These are phyloP conservation scores for Patiria pectinifera DNA, from an alignment of 53 echinoderm and acorn worm genomes.

Conservation along the genomic window DNA sequence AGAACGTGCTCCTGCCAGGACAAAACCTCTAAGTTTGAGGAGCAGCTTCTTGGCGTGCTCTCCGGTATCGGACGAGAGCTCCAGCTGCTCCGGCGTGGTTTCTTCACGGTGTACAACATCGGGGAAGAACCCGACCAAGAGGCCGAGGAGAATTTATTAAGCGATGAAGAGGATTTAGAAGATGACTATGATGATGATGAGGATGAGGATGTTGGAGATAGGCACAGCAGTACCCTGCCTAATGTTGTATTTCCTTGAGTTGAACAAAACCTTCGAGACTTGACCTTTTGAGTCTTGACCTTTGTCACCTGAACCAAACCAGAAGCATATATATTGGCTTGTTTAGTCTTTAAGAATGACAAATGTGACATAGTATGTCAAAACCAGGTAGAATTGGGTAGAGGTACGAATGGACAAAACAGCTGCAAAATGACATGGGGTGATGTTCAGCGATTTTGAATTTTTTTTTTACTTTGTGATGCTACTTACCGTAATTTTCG, in stretches of 20 bases:
- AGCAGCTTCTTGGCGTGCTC: slow-evolving; percentile 32
- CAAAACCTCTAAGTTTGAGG: slow-evolving; percentile 37
- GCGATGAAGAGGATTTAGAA: neutral
- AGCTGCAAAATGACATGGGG: no score
- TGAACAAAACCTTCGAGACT: neutral
- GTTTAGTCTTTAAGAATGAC: no score
- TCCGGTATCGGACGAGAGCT: slow-evolving; percentile 56
- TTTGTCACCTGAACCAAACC: neutral
- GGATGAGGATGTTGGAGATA: neutral
- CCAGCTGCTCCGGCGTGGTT: slow-evolving; percentile 35
- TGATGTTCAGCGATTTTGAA: no score
- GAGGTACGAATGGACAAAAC: no score
- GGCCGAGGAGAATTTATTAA: neutral
- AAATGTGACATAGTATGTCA: no score
- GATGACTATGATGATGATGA: neutral
- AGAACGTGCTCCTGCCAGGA: slow-evolving; percentile 25
- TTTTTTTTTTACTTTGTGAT: no score
- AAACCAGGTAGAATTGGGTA: no score
- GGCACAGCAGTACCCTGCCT: neutral
- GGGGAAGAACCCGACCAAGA: slow-evolving; percentile 26
- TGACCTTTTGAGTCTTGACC: neutral
- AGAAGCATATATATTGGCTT: neutral
- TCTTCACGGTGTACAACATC: slow-evolving; percentile 46
- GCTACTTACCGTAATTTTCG: no score
- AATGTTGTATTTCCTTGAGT: neutral